A percentile compares a stretch with the other conserved stretches of the same genome.
phyloP scores from a whole-genome alignment of 2,113 vertebrate genomes.

The Aphelocoma coerulescens region DNA sequence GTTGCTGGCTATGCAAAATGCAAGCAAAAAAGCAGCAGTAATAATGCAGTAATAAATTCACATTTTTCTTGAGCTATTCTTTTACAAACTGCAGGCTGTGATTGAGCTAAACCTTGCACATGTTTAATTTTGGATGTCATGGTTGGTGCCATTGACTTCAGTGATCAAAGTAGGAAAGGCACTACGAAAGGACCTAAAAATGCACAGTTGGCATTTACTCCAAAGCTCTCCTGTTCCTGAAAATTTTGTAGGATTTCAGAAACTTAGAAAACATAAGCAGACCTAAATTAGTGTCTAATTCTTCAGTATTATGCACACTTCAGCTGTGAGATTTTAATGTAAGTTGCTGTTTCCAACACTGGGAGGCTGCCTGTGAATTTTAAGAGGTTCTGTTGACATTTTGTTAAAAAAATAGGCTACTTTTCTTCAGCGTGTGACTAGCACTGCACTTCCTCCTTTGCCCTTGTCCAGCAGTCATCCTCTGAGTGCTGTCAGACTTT shows the following conservation, averaged over 20 bases:
- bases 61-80: neutral
- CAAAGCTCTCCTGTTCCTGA: neutral
- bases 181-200: neutral
- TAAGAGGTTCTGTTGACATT: neutral
- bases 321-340: neutral
- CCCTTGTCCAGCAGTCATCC: neutral
- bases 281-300: neutral
- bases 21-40: neutral
- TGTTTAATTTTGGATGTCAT: neutral
- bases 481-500: neutral
- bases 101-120: neutral
- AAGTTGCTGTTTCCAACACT: neutral
- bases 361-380: neutral
- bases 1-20: neutral
- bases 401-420: neutral
- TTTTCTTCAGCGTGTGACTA: neutral
- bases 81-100: neutral
- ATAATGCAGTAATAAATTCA: neutral
- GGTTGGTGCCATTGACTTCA: neutral
- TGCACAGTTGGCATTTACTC: neutral
- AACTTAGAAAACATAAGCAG: neutral
- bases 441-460: neutral
- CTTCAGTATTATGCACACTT: neutral
- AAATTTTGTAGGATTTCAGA: neutral
- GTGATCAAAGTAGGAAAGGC: neutral